A percentile compares a stretch with the other conserved stretches of the same genome.
Evolutionary conservation across 2,113 vertebrate genomes (phyloP).

Genomic region (Bagarius yarrelli): DNA sequence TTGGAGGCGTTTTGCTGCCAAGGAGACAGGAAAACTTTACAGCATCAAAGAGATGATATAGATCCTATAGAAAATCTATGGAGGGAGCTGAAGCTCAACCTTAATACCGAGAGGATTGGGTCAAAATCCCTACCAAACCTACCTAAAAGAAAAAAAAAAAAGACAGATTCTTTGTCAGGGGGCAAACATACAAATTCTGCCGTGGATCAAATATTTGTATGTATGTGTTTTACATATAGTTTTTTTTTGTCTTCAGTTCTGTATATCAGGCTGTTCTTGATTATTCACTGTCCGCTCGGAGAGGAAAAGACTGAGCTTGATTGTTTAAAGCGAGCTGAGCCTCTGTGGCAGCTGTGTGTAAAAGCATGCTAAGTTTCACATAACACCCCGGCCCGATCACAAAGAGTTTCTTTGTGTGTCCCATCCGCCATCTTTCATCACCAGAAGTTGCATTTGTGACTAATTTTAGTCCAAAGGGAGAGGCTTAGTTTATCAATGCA

Average conservation of each 20-base stretch:
- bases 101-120: no score
- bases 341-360: constrained; percentile 9
- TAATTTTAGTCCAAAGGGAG: constrained; percentile 31
- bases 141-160: no score
- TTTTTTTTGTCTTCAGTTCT: not conserved
- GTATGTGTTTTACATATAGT: no score
- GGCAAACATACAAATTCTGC: no score
- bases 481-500: constrained; percentile 1
- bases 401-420: not conserved
- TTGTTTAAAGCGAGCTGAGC: not conserved
- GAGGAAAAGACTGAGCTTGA: not conserved
- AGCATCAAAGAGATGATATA: no score
- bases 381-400: not conserved
- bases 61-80: no score
- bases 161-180: no score
- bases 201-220: no score
- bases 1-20: no score
- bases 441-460: constrained; percentile 14
- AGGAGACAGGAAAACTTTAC: no score
- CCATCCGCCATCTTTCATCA: not conserved
- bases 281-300: not conserved
- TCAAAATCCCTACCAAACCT: no score
- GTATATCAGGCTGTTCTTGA: not conserved
- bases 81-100: no score
- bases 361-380: not conserved